phyloP scores from a whole-genome alignment of 2,797 vertebrate genomes.

The Rhynchonycteris naso region DNA sequence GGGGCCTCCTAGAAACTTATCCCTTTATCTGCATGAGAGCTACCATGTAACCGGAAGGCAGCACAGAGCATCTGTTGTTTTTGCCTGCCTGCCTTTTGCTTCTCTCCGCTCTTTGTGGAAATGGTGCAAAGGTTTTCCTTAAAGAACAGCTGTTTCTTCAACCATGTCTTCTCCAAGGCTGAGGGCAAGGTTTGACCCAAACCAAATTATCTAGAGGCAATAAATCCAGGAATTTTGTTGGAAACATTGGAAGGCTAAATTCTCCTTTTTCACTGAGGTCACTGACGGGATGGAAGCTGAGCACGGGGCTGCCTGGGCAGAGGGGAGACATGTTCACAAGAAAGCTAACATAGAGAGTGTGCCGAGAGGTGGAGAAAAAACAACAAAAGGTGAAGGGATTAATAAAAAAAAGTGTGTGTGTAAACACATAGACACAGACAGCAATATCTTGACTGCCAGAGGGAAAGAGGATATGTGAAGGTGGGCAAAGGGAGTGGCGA shows the following conservation, averaged over 20 bases:
- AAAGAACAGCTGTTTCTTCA: conserved; percentile 20
- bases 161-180: background rate
- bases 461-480: no score
- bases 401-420: no score
- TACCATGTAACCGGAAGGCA: background rate
- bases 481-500: no score
- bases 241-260: background rate
- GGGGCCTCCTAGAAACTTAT: background rate
- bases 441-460: no score
- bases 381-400: no score
- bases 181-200: background rate
- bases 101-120: background rate
- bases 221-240: background rate
- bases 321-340: background rate
- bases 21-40: background rate
- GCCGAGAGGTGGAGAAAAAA: background rate
- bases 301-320: background rate
- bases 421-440: no score
- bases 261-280: background rate
- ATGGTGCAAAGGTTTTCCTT: background rate
- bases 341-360: background rate
- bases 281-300: background rate
- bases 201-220: background rate
- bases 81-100: background rate
- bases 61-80: background rate